Base-by-base conservation (phyloP, 1,140 invertebrate species). In the Paraescarpia echinospica region DNA sequence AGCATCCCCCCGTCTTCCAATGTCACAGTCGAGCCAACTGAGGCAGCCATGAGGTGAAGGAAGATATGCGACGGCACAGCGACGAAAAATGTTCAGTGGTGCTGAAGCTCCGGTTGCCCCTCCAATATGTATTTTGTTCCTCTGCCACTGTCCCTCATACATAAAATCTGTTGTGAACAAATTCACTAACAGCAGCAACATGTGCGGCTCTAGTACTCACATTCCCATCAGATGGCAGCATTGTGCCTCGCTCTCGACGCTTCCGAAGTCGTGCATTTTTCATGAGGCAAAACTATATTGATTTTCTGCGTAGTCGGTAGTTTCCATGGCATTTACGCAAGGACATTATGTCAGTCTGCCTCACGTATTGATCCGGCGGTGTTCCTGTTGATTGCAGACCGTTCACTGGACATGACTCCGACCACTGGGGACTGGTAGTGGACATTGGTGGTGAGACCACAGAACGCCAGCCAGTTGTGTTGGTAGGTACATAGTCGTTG, bases 291-390 rank as follows among this genome's bases (percentile, higher is more conserved):
- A 77, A 77, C 18, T 77, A 18, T 77, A 77, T 77, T 77, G 59
- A 77, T 77, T 77, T 77, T 77, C 18, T 27, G 18, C 4, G 59
- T 18, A 77, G 59, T 77, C 59, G 27, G 59, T 77, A 77, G 59
- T 77, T 77, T 77, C 59, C 59, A 77, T 77, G 59, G 59, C 59
- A 77, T 77, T 77, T 77, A 77, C 59, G 59, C 59, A 77, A 77
- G 59, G 59, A 77, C 59, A 77, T 77, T 77, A 77, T 77, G 59
- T 77, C 59, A 77, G 59, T 77, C 59, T 77, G 59, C 27, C 2
- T 6, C 22, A 27, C 2, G 59, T 77, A 77, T 77, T 77, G 59
- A 77, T 77, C 27, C 59, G 27, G 2, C 4, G 2, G 4, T 12
- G 59, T 31, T 77, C 59, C 59, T 77, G 59, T 77, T 77, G 59